Evolutionary conservation across 2,888 invertebrate species (phyloP), one percentile per base, ranked within the genome.

Genomic region (Automeris io): DNA sequence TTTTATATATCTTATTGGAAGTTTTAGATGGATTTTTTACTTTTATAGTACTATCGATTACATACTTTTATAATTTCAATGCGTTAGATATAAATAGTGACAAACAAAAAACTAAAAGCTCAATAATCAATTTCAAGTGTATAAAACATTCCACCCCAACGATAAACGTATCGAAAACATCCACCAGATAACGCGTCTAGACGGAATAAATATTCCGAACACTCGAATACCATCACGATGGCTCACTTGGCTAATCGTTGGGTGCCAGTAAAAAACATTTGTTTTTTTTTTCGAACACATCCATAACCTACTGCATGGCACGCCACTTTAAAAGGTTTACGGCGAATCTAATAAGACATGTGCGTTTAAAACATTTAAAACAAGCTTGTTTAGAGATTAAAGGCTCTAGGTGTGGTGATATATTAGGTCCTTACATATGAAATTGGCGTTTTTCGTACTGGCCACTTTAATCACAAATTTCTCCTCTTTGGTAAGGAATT

Each of bases 181-280:
- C 64, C 62, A 62, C 57, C 42, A 63, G 85, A 85, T 85, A 82
- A 83, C 58, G 41, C 54, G 85, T 85, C 83, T 85, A 85, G 85
- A 85, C 85, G 75, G 55, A 70, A 77, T 80, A 81, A 79, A 81
- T 80, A 78, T 79, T 61, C 64, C 46, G 69, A 74, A 68, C 81
- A 81, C 81, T 83, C 80, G 78, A 82, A 82, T 85, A 47, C 83
- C 79, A 69, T 62, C 58, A 61, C 74, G 70, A 81, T 85, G 82
- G 80, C 79, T 83, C 82, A 85, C 81, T 83, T 82, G 81, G 83
- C 79, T 81, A 83, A 85, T 83, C 78, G 78, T 57, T 57, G 61
- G 61, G 69, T 64, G 61, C 63, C 59, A 61, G 66, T 68, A 67
- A 68, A 63, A 61, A 62, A 64, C 64, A 60, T 66, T 59, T 54